phyloP scores from a whole-genome alignment of 2,888 invertebrate species.

The Hetaerina titia region DNA sequence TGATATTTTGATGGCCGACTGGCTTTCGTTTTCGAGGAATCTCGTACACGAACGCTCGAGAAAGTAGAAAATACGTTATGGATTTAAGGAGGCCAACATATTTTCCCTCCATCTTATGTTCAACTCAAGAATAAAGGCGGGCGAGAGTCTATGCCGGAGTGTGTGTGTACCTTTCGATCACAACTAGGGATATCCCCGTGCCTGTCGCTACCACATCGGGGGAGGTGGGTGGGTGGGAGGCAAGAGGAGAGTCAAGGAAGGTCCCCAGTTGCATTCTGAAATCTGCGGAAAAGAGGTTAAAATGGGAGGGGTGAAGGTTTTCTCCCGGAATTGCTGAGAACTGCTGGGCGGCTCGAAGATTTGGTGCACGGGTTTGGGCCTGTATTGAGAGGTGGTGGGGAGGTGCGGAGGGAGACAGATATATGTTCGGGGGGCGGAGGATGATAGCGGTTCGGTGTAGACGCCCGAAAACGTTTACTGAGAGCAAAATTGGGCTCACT shows the following conservation, averaged over 20 bases:
- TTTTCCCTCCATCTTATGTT: not conserved
- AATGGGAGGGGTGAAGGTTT: not conserved
- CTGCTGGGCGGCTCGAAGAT: not conserved
- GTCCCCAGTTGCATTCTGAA: not conserved
- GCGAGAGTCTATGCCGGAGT: not conserved
- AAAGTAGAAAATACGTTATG: too few species aligned
- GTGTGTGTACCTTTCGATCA: conserved; percentile 20
- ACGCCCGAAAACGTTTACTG: not conserved
- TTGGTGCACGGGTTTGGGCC: not conserved
- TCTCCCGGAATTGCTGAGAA: not conserved
- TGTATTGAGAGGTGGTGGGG: too few species aligned
- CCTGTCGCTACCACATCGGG: conserved; percentile 13
- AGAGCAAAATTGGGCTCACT: not conserved
- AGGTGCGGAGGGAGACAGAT: not conserved
- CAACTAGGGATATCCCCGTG: not conserved
- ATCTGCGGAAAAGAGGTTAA: not conserved
- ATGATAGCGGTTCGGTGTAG: not conserved
- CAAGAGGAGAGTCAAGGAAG: not conserved
- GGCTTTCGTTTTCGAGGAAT: too few species aligned
- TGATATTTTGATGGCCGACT: too few species aligned
- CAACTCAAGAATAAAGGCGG: not conserved
- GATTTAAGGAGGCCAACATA: too few species aligned
- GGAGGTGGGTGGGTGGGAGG: not conserved
- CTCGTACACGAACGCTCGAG: too few species aligned
- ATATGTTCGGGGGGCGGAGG: not conserved